Base-by-base conservation (phyloP, 1,140 invertebrate species). In the Spodoptera frugiperda region DNA sequence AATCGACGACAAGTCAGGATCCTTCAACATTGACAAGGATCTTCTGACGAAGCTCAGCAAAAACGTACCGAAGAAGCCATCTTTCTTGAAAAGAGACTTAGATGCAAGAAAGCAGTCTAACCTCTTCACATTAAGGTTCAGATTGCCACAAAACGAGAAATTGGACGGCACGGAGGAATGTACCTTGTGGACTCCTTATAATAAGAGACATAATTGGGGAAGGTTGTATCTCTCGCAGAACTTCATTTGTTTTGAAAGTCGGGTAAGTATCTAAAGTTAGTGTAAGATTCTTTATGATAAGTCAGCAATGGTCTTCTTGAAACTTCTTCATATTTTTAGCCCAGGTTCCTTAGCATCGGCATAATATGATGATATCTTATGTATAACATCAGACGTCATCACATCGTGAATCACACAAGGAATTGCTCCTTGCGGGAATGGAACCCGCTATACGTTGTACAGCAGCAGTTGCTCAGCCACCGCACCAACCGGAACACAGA, bases 171-270 rank as follows among this genome's bases (percentile, higher is more conserved):
- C 96, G 78, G 97, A 98, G 48, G 97, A 98, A 85, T 98, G 98
- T 89, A 96, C 97, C 2, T 93, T 99, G 19, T 98, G 98, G 97
- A 99, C 98, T n/a, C 98, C 98, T 0, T 99, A 98, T 86, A 98
- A 99, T 88, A 99, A 99, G 88, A 96, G 96, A 82, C 96, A 98
- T 86, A 97, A 98, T 70, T 96, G 96, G 94, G 99, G 99, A n/a
- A 96, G 96, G 81, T 95, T 99, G 79, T 99, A 97, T 93, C 92
- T 99, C 25, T 99, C 98, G 0, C 96, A 97, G 84, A 99, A 99
- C 94, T 99, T 98, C 92, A 96, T 99, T 81, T 99, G 99, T 89
- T 99, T 99, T 93, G 97, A 98, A 89, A 99, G 98, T 93, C 96
- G 97, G 94, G 98, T 99, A 94, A 95, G 94, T 85, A n/a, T n/a